These are phyloP conservation scores for Zapornia atra DNA, from an alignment of 2,113 vertebrate species.

Conservation along the genomic window DNA sequence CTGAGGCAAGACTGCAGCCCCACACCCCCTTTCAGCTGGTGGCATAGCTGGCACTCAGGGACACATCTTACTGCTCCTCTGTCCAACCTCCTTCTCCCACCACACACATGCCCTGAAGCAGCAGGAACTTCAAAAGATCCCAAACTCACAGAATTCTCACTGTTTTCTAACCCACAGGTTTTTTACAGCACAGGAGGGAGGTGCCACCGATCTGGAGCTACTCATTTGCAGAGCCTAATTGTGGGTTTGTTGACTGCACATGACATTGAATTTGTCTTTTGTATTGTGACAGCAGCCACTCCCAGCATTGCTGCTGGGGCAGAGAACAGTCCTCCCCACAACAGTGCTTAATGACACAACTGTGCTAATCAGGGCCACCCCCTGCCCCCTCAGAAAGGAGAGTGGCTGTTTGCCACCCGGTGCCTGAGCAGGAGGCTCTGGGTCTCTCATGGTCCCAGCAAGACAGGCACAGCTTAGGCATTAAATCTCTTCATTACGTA, in stretches of 20 bases:
- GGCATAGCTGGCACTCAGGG: background rate
- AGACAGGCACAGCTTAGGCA: background rate
- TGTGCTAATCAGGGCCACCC: background rate
- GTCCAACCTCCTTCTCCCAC: background rate
- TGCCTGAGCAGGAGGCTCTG: background rate
- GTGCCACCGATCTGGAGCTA: background rate
- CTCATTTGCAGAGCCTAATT: background rate
- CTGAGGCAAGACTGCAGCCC: background rate
- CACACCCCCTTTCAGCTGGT: fast-evolving
- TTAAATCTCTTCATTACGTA: background rate
- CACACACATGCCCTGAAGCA: fast-evolving
- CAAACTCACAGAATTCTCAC: background rate
- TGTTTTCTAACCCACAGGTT: background rate
- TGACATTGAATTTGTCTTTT: background rate
- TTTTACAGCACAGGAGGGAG: background rate
- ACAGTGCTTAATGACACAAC: background rate
- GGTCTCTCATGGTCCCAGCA: background rate
- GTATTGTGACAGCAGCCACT: background rate
- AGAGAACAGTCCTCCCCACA: background rate
- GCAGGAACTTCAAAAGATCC: background rate
- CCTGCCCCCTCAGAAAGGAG: too few relatives aligned
- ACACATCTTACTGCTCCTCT: background rate
- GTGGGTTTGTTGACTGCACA: background rate
- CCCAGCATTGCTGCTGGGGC: background rate
- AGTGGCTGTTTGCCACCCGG: too few relatives aligned